Evolutionary conservation across 2,113 vertebrate genomes (phyloP).

Genomic region (Ptilonorhynchus violaceus): DNA sequence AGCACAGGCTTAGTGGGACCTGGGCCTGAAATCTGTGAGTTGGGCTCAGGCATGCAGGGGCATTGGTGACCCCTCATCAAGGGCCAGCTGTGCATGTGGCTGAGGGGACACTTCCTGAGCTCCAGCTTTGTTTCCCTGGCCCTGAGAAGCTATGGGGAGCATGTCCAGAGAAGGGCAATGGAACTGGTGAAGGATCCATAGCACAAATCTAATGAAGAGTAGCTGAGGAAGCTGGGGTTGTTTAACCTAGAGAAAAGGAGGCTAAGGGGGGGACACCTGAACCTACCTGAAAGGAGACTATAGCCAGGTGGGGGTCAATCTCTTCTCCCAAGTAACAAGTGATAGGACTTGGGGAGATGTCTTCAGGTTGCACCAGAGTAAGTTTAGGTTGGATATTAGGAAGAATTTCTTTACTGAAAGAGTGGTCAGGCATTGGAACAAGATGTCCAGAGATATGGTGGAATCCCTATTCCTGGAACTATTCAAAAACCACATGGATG

Average conservation of each 20-base stretch:
- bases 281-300: not conserved
- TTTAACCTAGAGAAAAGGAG: not conserved
- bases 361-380: not conserved
- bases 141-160: not conserved
- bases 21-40: not conserved
- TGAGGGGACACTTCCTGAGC: not conserved
- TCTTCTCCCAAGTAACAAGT: not conserved
- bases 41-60: accelerated
- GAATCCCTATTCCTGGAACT: not conserved
- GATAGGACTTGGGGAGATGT: not conserved
- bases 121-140: not conserved
- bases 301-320: not conserved
- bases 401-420: not conserved
- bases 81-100: not conserved
- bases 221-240: not conserved
- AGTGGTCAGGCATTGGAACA: not conserved
- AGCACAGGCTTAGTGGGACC: not conserved
- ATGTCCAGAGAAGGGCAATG: not conserved
- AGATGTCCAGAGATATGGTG: not conserved
- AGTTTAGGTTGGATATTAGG: not conserved
- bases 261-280: not conserved
- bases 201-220: not conserved
- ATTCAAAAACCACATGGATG: not conserved
- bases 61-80: not conserved
- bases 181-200: not conserved